Evolutionary conservation across 2,797 vertebrate species (phyloP), one percentile per base, ranked within the genome.

Genomic region (Tiaroga cobitis): DNA sequence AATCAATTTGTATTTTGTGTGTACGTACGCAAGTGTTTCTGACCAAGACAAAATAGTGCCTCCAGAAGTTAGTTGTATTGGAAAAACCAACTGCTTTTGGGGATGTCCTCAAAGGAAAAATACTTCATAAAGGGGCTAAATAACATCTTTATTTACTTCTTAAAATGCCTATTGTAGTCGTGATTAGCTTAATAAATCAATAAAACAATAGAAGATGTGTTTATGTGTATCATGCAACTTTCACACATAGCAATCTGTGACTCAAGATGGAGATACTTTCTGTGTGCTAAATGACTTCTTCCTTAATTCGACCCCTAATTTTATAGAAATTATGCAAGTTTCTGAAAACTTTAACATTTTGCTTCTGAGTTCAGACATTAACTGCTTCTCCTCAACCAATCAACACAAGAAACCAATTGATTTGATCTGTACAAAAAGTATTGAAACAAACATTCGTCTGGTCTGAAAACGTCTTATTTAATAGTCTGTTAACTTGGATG

Each of bases 1-100:
- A 88, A 87, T 68, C 73, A 74, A 85, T 85, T 80, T 85, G 76
- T 73, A 21, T 80, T 29, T 29, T 51, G 56, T 80, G 65, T 26
- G 16, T 37, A 49, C 15, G 29, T 80, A 59, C 74, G 67, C 32
- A 26, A 18, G 54, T 9, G 24, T 80, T 84, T 79, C 67, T 29
- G 54, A 72, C 63, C 77, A n/a, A 63, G 43, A 26, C 4, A 41
- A 51, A 24, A 19, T 29, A 80, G 51, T 21, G 41, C 24, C 3
- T 46, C 24, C 61, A 41, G 73, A 68, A 70, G 8, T 18, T 19
- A 51, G 18, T 54, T 29, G n/a, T n/a, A 21, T 61, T 10, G 13
- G 15, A 54, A 24, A 54, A 83, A 49, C 69, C 46, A 49, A 49
- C 9, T 61, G 2, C 34, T 61, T 61, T 41, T 39, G 46, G 29